Evolutionary conservation across 2,113 vertebrate species (phyloP).

Genomic region (Bubalus kerabau): DNA sequence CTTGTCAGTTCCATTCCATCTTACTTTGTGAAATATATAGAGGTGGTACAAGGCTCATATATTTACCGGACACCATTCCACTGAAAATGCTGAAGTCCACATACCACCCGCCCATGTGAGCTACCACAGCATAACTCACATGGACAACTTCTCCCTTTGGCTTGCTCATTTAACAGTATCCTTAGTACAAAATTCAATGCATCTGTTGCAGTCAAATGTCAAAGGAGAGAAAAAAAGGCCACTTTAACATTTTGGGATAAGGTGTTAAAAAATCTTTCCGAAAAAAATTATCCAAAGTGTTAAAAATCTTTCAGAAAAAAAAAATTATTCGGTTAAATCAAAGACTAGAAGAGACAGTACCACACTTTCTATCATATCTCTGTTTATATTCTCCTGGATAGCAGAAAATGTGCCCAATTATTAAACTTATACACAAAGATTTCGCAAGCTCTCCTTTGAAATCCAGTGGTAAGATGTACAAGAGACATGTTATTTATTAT

Average conservation of each 20-base stretch:
- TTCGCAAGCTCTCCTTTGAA: not conserved
- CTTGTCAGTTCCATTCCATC: not conserved
- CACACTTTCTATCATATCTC: not conserved
- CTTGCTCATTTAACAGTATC: not conserved
- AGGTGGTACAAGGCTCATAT: slow-evolving; percentile 27
- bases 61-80: not conserved
- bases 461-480: not conserved
- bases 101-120: not conserved
- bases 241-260: not conserved
- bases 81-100: not conserved
- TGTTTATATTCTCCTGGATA: not conserved
- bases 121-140: not conserved
- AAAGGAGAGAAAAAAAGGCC: not conserved
- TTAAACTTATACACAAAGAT: not conserved
- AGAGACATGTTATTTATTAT: not conserved
- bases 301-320: not conserved
- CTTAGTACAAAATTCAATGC: not conserved
- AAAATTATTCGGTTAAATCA: not conserved
- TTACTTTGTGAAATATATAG: slow-evolving; percentile 16
- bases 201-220: not conserved
- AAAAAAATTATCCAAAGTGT: not conserved
- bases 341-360: not conserved
- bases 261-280: not conserved
- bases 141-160: not conserved
- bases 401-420: not conserved